Percentiles rank a stretch among this genome's conserved stretches.
These are phyloP conservation scores for Brienomyrus longianalis DNA, from an alignment of 2,113 vertebrate genomes.

Conservation along the genomic window DNA sequence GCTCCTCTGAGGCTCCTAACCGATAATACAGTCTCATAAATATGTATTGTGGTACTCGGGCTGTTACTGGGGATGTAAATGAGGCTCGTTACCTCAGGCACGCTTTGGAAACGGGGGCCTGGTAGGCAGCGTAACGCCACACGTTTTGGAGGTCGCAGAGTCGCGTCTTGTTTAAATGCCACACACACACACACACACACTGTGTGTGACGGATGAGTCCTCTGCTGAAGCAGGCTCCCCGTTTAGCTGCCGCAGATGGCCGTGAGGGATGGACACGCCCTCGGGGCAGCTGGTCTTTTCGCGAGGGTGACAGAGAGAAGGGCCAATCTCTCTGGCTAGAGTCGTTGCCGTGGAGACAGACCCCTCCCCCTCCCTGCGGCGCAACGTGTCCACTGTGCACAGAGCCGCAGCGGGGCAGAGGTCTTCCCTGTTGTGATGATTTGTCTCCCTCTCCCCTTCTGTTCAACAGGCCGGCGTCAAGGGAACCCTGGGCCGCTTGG, in stretches of 20 bases:
- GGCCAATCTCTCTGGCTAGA: background rate
- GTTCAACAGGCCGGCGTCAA: constrained; percentile 84
- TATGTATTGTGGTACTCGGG: background rate
- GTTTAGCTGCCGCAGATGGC: background rate
- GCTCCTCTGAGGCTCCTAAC: background rate
- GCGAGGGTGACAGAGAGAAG: background rate
- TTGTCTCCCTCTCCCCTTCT: constrained; percentile 15
- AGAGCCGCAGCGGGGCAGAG: background rate
- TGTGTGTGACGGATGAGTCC: background rate
- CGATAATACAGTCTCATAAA: background rate
- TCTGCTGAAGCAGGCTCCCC: background rate
- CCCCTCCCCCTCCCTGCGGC: background rate
- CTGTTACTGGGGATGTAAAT: background rate
- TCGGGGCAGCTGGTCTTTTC: background rate
- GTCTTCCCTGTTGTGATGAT: background rate
- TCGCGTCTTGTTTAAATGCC: background rate
- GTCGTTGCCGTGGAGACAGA: constrained; percentile 8
- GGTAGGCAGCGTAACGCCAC: background rate
- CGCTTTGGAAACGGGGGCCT: background rate
- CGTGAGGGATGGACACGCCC: background rate
- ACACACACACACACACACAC: background rate
- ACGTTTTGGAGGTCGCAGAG: background rate
- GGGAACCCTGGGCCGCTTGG: constrained; percentile 88
- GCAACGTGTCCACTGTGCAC: background rate
- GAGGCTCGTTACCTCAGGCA: background rate